These are phyloP conservation scores for Spodoptera frugiperda DNA, from an alignment of 1,140 invertebrate species.

Conservation along the genomic window DNA sequence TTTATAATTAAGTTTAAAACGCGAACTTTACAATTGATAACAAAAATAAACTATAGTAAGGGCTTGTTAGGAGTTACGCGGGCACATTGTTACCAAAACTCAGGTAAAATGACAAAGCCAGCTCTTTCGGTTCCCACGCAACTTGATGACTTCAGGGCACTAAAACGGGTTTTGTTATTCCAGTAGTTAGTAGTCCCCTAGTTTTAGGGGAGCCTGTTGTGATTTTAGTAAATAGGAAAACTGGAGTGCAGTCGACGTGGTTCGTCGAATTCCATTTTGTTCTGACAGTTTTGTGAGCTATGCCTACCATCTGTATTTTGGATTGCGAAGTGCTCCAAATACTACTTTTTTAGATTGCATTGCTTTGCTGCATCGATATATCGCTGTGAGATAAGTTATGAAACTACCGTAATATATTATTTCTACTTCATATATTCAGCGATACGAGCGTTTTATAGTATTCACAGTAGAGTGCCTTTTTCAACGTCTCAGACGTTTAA, in stretches of 20 bases:
- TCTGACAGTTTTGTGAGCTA: constrained; percentile 21
- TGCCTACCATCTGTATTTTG: constrained; percentile 17
- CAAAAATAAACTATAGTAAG: background rate
- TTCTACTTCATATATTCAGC: background rate
- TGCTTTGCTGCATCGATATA: background rate
- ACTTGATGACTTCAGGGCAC: constrained; percentile 28
- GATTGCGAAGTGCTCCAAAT: background rate
- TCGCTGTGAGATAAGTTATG: background rate
- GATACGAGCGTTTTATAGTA: background rate
- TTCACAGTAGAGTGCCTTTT: background rate
- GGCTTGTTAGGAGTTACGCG: constrained; percentile 7
- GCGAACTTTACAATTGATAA: background rate
- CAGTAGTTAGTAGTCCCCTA: constrained; percentile 22
- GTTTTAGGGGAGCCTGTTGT: constrained; percentile 14
- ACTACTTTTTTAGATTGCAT: constrained; percentile 5
- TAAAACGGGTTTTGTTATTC: constrained; percentile 39
- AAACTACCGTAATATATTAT: background rate
- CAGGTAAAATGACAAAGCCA: constrained; percentile 2
- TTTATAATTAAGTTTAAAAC: background rate
- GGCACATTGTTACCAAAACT: background rate
- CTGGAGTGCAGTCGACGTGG: constrained; percentile 20
- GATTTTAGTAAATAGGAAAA: constrained; percentile 35
- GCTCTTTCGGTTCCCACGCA: background rate
- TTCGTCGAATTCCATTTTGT: constrained; percentile 34
- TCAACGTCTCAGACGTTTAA: background rate